A percentile compares a stretch with the other conserved stretches of the same genome.
Conservation (phyloP, 2,888 invertebrate species). For the Mesochorus sp. region DNA sequence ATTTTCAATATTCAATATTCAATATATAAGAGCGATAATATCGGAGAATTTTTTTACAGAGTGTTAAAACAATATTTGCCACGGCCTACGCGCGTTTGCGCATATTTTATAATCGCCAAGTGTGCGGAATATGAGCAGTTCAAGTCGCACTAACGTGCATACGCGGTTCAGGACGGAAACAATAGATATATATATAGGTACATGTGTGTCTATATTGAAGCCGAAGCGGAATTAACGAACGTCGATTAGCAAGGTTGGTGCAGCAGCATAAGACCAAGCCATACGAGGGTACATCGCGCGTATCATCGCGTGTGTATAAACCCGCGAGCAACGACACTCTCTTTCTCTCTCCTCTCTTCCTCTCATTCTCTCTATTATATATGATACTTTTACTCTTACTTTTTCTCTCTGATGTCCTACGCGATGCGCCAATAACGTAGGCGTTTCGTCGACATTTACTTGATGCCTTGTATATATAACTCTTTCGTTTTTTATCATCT, state of each 20-base stretch:
- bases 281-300: constrained; percentile 66
- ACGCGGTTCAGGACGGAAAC: constrained; percentile 19
- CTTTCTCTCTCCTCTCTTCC: constrained; percentile 26
- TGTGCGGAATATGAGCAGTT: constrained; percentile 13
- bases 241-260: constrained; percentile 57
- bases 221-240: constrained; percentile 56
- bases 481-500: too few species aligned
- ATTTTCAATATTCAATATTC: background rate
- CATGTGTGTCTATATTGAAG: too few species aligned
- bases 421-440: constrained; percentile 71
- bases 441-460: constrained; percentile 75
- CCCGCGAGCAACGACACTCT: constrained; percentile 42
- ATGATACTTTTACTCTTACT: too few species aligned
- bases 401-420: constrained; percentile 67
- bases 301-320: constrained; percentile 59
- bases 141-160: constrained; percentile 7
- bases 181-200: background rate
- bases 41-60: constrained; percentile 21
- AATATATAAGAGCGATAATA: background rate
- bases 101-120: background rate
- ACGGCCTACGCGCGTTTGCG: constrained; percentile 23
- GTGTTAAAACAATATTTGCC: constrained; percentile 43
- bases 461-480: constrained; percentile 60
- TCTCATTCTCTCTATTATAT: constrained; percentile 23
- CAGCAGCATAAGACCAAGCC: constrained; percentile 54